Percentiles rank a stretch among this genome's conserved stretches.
Evolutionary conservation across 2,113 vertebrate genomes (phyloP).

Genomic region (Myotis yumanensis): DNA sequence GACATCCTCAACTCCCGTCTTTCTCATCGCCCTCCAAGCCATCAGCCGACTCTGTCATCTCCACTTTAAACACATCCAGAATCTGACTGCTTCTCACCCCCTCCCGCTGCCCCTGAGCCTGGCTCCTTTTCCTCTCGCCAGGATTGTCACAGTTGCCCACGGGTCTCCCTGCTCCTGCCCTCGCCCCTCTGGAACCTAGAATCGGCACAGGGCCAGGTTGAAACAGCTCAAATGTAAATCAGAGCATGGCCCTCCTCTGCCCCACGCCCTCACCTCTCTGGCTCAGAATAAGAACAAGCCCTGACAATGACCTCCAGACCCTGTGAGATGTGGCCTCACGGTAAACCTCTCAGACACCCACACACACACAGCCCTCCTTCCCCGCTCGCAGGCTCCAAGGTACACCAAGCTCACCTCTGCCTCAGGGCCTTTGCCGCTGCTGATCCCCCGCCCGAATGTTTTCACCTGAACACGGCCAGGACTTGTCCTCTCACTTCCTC

Average conservation of each 20-base stretch:
- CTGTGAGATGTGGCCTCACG: neutral
- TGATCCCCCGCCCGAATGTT: neutral
- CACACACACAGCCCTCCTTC: too few relatives aligned
- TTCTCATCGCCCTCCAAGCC: neutral
- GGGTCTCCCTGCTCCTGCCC: neutral
- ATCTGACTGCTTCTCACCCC: neutral
- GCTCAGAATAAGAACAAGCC: neutral
- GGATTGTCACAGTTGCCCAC: neutral
- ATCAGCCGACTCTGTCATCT: neutral
- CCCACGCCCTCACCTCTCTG: neutral
- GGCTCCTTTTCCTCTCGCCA: neutral
- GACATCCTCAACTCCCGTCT: neutral
- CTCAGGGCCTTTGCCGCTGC: neutral
- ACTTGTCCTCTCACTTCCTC: neutral
- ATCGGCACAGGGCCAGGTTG: neutral
- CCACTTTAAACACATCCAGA: neutral
- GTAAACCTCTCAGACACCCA: accelerated
- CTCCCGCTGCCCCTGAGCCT: accelerated
- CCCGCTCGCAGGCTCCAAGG: neutral
- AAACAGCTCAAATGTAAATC: neutral
- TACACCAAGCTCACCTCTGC: neutral
- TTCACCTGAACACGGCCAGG: accelerated
- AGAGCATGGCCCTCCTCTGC: neutral
- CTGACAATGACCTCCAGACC: neutral
- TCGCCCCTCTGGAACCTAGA: neutral